Evolutionary conservation across 1,140 invertebrate genomes (phyloP).

Genomic region (Drosophila albomicans): DNA sequence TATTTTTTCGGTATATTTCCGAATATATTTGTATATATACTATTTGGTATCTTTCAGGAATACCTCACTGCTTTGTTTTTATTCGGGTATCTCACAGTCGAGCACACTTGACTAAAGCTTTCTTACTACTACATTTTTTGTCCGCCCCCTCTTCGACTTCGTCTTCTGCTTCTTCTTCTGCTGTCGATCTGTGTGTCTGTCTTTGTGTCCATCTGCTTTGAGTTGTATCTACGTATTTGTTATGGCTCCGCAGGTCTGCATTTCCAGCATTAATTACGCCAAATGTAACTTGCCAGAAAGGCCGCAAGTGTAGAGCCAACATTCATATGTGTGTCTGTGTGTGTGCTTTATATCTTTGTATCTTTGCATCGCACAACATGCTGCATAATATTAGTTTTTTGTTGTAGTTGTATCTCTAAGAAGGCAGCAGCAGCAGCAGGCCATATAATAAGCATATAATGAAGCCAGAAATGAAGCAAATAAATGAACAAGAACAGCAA

Average conservation of each 20-base stretch:
- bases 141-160: background rate
- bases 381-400: constrained; percentile 83
- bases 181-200: background rate
- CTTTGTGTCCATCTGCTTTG: constrained; percentile 16
- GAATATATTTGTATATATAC: no score
- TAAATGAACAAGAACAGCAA: constrained; percentile 75
- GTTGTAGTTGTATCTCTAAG: constrained; percentile 73
- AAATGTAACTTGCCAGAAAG: constrained; percentile 63
- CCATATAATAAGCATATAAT: constrained; percentile 78
- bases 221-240: constrained; percentile 57
- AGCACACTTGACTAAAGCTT: no score
- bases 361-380: constrained; percentile 75
- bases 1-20: no score
- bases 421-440: constrained; percentile 54
- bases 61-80: no score
- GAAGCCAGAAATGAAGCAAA: constrained; percentile 77
- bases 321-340: background rate
- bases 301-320: constrained; percentile 7
- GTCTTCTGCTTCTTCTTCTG: background rate
- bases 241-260: constrained; percentile 63
- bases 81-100: no score
- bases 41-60: no score
- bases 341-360: constrained; percentile 53
- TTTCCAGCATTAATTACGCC: constrained; percentile 78
- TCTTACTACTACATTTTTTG: no score